A percentile compares a stretch with the other conserved stretches of the same genome.
Evolutionary conservation across 2,888 invertebrate species (phyloP).

Genomic region (Acanthosoma haemorrhoidale): DNA sequence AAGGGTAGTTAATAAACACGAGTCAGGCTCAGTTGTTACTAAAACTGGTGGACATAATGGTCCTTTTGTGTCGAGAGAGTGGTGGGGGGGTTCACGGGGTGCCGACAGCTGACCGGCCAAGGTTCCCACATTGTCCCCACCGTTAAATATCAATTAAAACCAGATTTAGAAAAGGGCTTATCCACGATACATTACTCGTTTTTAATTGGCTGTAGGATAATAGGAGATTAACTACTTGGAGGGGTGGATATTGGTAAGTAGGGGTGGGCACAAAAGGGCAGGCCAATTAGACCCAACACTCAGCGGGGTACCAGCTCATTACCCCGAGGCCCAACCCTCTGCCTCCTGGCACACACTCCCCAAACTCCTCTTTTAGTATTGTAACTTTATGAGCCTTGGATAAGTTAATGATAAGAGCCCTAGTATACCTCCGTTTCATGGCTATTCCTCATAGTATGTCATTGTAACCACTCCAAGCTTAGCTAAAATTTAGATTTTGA

Average conservation of each 20-base stretch:
- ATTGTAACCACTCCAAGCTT: too few relatives aligned
- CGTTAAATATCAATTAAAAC: slow-evolving; percentile 36
- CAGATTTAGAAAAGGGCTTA: slow-evolving; percentile 36
- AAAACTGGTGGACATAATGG: not conserved
- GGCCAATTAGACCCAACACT: slow-evolving; percentile 27
- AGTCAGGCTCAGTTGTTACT: not conserved
- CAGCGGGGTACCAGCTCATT: slow-evolving; percentile 10
- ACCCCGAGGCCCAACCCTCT: not conserved
- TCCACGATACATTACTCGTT: slow-evolving; percentile 39
- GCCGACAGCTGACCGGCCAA: slow-evolving; percentile 8
- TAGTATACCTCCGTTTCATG: too few relatives aligned
- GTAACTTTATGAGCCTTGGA: too few relatives aligned
- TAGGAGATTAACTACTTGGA: slow-evolving; percentile 31
- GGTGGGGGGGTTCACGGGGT: not conserved
- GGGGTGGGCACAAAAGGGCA: slow-evolving; percentile 12
- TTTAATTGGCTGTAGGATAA: slow-evolving; percentile 44
- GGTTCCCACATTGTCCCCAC: slow-evolving; percentile 25
- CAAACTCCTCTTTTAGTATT: not conserved
- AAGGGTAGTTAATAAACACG: not conserved
- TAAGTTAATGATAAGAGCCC: not conserved
- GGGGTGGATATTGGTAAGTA: slow-evolving; percentile 31
- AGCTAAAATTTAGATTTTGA: too few relatives aligned
- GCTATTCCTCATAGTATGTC: too few relatives aligned
- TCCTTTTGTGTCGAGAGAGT: not conserved
- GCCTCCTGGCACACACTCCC: not conserved